Evolutionary conservation across 2,113 vertebrate species (phyloP).

Genomic region (Pleuronectes platessa): DNA sequence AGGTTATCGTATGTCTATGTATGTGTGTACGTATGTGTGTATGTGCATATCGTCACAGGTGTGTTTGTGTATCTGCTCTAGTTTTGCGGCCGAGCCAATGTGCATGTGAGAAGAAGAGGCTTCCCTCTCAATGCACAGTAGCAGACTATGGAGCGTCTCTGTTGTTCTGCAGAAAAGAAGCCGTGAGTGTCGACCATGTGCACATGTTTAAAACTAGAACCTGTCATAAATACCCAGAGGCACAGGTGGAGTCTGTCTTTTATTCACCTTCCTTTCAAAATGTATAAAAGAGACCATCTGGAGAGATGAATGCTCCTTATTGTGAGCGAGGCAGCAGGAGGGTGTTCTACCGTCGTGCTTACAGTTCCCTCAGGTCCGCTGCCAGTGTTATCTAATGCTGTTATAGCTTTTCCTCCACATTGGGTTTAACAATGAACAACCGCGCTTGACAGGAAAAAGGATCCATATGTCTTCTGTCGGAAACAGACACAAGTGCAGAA

Average conservation of each 20-base stretch:
- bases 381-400: conserved; percentile 66
- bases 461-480: conserved; percentile 21
- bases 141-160: conserved; percentile 8
- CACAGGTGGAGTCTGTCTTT: conserved; percentile 45
- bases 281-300: conserved; percentile 31
- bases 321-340: conserved; percentile 26
- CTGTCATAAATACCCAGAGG: conserved; percentile 25
- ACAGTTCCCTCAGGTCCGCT: conserved; percentile 45
- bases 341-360: conserved; percentile 30
- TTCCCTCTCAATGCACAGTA: conserved; percentile 33
- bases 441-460: conserved; percentile 55
- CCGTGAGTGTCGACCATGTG: background rate
- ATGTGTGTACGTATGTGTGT: conserved; percentile 27
- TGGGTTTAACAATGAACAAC: conserved; percentile 60
- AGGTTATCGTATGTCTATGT: conserved; percentile 59
- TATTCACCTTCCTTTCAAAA: conserved; percentile 28
- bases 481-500: background rate
- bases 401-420: conserved; percentile 70
- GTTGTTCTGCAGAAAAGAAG: conserved; percentile 19
- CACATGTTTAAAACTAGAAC: conserved; percentile 25
- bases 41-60: conserved; percentile 21
- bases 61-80: conserved; percentile 45
- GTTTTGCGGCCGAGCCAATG: conserved; percentile 27
- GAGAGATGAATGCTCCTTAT: conserved; percentile 42
- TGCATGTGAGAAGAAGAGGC: conserved; percentile 33